Evolutionary conservation across 2,797 vertebrate genomes (phyloP).

Genomic region (Melanotaenia nigrans): DNA sequence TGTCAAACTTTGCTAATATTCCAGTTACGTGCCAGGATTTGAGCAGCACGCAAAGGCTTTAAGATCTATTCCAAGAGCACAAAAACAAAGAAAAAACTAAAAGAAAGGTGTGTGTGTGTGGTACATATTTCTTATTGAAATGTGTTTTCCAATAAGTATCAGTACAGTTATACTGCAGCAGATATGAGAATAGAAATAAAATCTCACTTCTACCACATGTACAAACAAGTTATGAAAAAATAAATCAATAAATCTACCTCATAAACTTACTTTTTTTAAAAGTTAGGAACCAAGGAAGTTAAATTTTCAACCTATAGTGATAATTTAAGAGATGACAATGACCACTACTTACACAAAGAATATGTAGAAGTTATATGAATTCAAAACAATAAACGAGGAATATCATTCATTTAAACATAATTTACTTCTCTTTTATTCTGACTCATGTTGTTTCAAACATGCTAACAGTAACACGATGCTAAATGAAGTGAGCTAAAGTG

Average conservation of each 20-base stretch:
- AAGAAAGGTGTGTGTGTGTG: too few species aligned
- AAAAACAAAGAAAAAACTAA: not conserved
- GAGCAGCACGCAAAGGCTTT: not conserved
- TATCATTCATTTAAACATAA: not conserved
- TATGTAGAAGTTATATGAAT: not conserved
- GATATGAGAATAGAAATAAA: not conserved
- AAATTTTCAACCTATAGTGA: too few species aligned
- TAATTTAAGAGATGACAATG: too few species aligned
- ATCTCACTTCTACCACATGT: not conserved
- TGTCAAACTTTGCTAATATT: constrained; percentile 17
- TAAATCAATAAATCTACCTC: not conserved
- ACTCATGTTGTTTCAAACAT: too few species aligned
- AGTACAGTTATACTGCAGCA: too few species aligned
- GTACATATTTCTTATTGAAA: too few species aligned
- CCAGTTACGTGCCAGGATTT: not conserved
- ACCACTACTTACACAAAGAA: too few species aligned
- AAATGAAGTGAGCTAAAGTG: not conserved
- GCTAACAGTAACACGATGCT: too few species aligned
- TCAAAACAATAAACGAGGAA: not conserved
- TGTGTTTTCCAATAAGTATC: too few species aligned
- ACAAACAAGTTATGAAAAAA: not conserved
- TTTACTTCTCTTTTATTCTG: too few species aligned
- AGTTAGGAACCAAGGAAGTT: not conserved
- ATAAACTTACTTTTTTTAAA: too few species aligned
- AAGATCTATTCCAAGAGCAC: too few species aligned